Evolutionary conservation across 2,888 invertebrate genomes (phyloP), one percentile per base, ranked within the genome.

Genomic region (Drosophila algonquin): DNA sequence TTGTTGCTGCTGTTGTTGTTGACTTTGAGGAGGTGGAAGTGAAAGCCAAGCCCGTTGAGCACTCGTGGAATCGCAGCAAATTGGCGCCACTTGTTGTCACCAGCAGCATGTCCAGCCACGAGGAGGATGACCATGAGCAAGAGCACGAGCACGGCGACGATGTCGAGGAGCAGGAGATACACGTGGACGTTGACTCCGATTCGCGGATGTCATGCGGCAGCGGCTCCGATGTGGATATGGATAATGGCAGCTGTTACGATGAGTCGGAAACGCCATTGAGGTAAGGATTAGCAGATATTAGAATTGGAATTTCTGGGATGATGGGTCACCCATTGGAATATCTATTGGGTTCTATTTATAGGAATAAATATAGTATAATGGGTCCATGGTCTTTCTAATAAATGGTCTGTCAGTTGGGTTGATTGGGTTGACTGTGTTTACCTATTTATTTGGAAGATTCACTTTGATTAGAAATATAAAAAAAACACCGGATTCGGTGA

Each of bases 151-250:
- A 81, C 24, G 83, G 87, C 81, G 92, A 89, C 82, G 92, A 89
- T 81, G 92, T 89, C 77, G 91, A 85, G 79, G 93, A 91, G 79
- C 92, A 90, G 83, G 92, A 91, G 87, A 92, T 91, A 80, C 92
- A 92, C 78, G 93, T 90, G 75, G 93, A 90, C 87, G 93, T 91
- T 68, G 93, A 89, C 82, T 91, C 88, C 77, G 92, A 91, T 90
- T 93, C 92, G 27, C 79, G 92, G 52, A 90, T 92, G 85, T 93
- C 85, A 73, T 92, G 92, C 70, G 92, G 92, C 64, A 91, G 91
- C 48, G 90, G 92, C 56, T 92, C 92, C 59, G 92, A 92, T 81
- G 90, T 92, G 63, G 92, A 92, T 87, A 91, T 92, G 90, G 92
- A 92, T 78, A 91, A 90, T 40, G 92, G 90, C 76, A 92, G 92